A percentile compares a stretch with the other conserved stretches of the same genome.
These are phyloP conservation scores for Ptychochromis oligacanthus DNA, from an alignment of 2,113 vertebrate species.

Conservation along the genomic window DNA sequence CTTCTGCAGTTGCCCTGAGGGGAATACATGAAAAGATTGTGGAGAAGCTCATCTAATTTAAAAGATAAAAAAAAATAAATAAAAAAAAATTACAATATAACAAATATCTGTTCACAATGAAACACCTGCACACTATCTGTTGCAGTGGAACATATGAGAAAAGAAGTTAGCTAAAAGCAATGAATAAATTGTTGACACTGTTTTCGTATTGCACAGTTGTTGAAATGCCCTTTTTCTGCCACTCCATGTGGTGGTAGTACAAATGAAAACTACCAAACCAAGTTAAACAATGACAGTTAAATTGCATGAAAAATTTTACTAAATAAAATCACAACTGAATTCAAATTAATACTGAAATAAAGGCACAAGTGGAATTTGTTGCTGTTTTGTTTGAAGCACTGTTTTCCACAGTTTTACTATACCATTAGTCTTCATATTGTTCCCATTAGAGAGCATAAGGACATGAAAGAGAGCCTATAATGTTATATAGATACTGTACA, in stretches of 20 bases:
- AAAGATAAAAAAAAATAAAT: background rate
- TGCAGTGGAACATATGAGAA: background rate
- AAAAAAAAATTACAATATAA: background rate
- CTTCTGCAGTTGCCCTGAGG: background rate
- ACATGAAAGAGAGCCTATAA: slow-evolving; percentile 91
- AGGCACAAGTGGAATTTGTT: background rate
- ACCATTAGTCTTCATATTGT: slow-evolving; percentile 93
- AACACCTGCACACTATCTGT: background rate
- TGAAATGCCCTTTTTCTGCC: background rate
- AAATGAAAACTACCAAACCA: background rate
- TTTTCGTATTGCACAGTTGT: background rate
- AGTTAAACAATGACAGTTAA: background rate
- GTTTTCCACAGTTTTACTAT: slow-evolving; percentile 86
- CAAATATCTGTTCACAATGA: background rate
- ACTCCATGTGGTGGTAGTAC: too few species aligned
- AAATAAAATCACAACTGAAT: background rate
- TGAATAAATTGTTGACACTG: background rate
- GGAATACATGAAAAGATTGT: background rate
- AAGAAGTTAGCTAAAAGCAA: background rate
- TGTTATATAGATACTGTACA: slow-evolving; percentile 89
- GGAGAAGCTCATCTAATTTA: background rate
- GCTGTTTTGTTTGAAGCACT: slow-evolving; percentile 76
- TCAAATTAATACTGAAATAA: background rate
- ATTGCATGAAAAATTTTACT: background rate
- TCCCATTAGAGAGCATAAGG: slow-evolving; percentile 92